Evolutionary conservation across 2,888 invertebrate genomes (phyloP).

Genomic region (Ectropis crepuscularia): DNA sequence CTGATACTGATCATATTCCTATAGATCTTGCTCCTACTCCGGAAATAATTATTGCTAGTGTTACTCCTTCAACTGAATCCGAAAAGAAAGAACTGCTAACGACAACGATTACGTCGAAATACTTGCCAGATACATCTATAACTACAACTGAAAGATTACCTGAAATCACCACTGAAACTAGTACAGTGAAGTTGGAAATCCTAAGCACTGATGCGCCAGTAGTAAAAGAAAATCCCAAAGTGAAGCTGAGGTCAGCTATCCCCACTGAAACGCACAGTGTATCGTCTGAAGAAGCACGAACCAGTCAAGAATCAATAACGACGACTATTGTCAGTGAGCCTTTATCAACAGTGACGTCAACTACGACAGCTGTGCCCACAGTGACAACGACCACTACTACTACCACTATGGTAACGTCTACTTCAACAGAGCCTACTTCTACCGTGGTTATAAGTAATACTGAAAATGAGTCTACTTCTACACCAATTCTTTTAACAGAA

Average conservation of each 20-base stretch:
- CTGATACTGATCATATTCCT: conserved; percentile 59
- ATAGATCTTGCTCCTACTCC: conserved; percentile 49
- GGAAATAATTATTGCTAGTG: conserved; percentile 53
- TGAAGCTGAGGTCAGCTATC: conserved; percentile 72
- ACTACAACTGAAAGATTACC: conserved; percentile 49
- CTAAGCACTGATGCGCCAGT: conserved; percentile 45
- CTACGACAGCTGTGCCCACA: conserved; percentile 32
- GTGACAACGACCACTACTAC: conserved; percentile 20
- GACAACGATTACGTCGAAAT: conserved; percentile 54
- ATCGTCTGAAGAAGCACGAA: conserved; percentile 50
- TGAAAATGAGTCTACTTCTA: neutral
- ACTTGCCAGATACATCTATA: conserved; percentile 47
- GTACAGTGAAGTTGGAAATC: conserved; percentile 43
- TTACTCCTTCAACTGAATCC: conserved; percentile 49
- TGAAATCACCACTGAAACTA: conserved; percentile 45
- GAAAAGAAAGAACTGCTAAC: conserved; percentile 50
- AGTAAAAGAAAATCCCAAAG: conserved; percentile 62
- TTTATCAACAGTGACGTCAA: conserved; percentile 22
- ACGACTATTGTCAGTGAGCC: conserved; percentile 7
- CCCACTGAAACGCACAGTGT: conserved; percentile 68
- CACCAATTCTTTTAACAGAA: conserved; percentile 14
- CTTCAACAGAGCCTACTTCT: neutral
- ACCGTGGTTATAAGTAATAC: conserved; percentile 36
- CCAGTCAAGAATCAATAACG: conserved; percentile 5
- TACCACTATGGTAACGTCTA: conserved; percentile 6